These are phyloP conservation scores for Botia almorhae DNA, from an alignment of 2,797 vertebrate genomes.

Conservation along the genomic window DNA sequence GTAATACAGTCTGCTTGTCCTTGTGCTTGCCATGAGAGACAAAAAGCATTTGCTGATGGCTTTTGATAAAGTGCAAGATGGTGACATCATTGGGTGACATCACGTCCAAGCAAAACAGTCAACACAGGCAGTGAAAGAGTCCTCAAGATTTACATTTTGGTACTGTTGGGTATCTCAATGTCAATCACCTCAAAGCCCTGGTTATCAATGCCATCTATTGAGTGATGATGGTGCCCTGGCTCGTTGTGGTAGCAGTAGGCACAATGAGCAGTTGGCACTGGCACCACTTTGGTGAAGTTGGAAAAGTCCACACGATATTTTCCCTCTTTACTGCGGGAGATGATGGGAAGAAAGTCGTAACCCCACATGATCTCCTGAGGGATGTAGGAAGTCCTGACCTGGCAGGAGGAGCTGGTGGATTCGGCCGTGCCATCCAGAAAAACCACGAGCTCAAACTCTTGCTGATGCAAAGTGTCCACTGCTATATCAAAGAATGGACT, in stretches of 20 bases:
- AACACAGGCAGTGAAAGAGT: not conserved
- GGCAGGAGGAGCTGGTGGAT: slow-evolving; percentile 91
- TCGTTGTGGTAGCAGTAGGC: slow-evolving; percentile 90
- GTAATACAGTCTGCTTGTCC: not conserved
- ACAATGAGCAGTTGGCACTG: slow-evolving; percentile 90
- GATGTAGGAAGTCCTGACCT: slow-evolving; percentile 93
- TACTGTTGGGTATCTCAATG: slow-evolving; percentile 75
- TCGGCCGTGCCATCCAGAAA: slow-evolving; percentile 92
- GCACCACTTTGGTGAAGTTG: slow-evolving; percentile 91
- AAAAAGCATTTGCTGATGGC: not conserved
- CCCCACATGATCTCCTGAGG: slow-evolving; percentile 97
- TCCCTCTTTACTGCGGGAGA: slow-evolving; percentile 93
- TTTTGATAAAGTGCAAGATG: not conserved
- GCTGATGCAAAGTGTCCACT: slow-evolving; percentile 86
- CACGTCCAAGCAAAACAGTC: not conserved
- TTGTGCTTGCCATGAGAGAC: too few relatives aligned
- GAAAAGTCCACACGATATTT: slow-evolving; percentile 95
- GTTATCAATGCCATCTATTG: slow-evolving; percentile 80
- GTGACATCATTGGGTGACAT: not conserved
- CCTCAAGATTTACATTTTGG: slow-evolving; percentile 82
- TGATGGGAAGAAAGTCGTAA: slow-evolving; percentile 91
- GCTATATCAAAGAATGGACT: slow-evolving; percentile 97
- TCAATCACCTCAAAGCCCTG: slow-evolving; percentile 84
- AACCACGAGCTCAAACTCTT: slow-evolving; percentile 93
- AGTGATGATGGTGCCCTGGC: slow-evolving; percentile 80